phyloP scores from a whole-genome alignment of 2,797 vertebrate genomes.

The Pantherophis vulpinus region DNA sequence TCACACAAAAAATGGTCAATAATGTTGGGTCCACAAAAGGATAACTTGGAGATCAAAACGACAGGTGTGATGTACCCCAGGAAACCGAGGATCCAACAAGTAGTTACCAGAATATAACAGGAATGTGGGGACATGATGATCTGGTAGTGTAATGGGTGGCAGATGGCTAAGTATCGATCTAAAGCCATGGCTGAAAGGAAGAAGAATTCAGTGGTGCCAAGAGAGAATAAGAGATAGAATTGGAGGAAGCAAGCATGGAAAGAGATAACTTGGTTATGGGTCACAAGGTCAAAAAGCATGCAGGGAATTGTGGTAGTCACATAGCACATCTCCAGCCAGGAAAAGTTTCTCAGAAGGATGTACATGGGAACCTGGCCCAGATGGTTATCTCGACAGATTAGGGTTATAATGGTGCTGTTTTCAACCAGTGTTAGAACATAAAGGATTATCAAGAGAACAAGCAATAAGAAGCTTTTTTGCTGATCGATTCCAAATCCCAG shows the following conservation, averaged over 20 bases:
- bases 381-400: slow-evolving; percentile 17
- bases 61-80: slow-evolving; percentile 54
- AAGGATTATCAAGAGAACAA: background rate
- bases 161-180: slow-evolving; percentile 59
- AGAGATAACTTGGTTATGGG: slow-evolving; percentile 36
- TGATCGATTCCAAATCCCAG: background rate
- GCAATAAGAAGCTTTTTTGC: background rate
- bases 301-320: slow-evolving; percentile 54
- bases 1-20: slow-evolving; percentile 62
- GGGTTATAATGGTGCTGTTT: slow-evolving; percentile 4
- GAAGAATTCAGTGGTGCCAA: slow-evolving; percentile 56
- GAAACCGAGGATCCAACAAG: slow-evolving; percentile 57
- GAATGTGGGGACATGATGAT: slow-evolving; percentile 46
- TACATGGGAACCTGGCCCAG: slow-evolving; percentile 55
- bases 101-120: slow-evolving; percentile 37
- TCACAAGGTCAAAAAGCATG: slow-evolving; percentile 54
- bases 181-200: slow-evolving; percentile 62
- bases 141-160: slow-evolving; percentile 44
- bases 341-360: slow-evolving; percentile 59
- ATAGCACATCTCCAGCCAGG: slow-evolving; percentile 53
- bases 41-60: slow-evolving; percentile 36
- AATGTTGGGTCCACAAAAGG: slow-evolving; percentile 30
- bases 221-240: slow-evolving; percentile 56
- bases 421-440: background rate
- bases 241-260: slow-evolving; percentile 51